A percentile compares a stretch with the other conserved stretches of the same genome.
phyloP scores from a whole-genome alignment of 2,797 vertebrate genomes.

The Liparis tanakae region DNA sequence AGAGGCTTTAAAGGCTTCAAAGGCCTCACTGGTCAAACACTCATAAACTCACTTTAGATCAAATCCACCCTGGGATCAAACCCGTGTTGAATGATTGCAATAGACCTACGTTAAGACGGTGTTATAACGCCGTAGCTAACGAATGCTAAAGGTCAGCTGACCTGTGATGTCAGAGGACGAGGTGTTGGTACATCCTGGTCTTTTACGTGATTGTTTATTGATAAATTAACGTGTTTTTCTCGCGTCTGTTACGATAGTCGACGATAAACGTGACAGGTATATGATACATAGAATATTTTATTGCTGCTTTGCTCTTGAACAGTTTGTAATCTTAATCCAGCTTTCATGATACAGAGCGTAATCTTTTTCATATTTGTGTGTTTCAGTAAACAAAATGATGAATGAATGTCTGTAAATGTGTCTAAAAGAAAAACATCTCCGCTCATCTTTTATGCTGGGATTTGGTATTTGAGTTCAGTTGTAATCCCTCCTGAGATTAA shows the following conservation, averaged over 20 bases:
- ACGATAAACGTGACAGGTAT: not conserved
- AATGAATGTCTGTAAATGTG: not conserved
- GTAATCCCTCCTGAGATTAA: conserved; percentile 1
- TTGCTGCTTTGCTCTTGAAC: not conserved
- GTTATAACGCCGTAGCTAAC: not conserved
- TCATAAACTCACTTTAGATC: conserved; percentile 20
- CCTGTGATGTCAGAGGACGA: conserved; percentile 16
- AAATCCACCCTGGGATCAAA: conserved; percentile 33
- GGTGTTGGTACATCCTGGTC: not conserved
- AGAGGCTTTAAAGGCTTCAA: conserved; percentile 85
- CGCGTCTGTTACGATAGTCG: not conserved
- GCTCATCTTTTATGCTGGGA: not conserved
- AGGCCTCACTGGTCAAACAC: conserved; percentile 73
- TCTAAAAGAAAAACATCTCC: not conserved
- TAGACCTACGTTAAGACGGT: not conserved
- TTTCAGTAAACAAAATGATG: conserved; percentile 8
- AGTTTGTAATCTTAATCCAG: not conserved
- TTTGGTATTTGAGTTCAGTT: conserved; percentile 8
- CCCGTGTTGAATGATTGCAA: conserved; percentile 15
- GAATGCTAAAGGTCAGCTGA: conserved; percentile 10
- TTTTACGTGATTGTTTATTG: not conserved
- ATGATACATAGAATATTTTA: not conserved
- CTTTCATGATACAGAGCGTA: not conserved
- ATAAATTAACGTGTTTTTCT: not conserved
- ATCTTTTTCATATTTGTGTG: not conserved